phyloP scores from a whole-genome alignment of 2,888 invertebrate species.

The Polylopha cassiicola region DNA sequence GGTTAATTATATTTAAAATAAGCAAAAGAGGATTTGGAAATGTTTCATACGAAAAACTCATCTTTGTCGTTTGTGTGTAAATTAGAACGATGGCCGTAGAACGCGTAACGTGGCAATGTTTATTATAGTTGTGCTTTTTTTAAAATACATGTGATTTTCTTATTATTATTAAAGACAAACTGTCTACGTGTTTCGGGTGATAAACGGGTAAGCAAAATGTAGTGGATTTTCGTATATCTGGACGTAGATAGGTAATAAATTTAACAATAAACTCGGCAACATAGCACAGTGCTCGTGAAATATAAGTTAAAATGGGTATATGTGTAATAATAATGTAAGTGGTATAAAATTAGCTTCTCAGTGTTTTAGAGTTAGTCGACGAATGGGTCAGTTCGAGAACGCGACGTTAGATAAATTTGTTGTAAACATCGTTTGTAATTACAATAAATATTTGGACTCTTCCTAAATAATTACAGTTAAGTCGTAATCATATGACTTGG shows the following conservation, averaged over 20 bases:
- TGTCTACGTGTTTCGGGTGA: conserved; percentile 59
- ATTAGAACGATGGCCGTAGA: too few relatives aligned
- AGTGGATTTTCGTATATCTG: conserved; percentile 51
- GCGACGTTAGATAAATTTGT: conserved; percentile 70
- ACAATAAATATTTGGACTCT: too few relatives aligned
- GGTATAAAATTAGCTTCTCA: conserved; percentile 72
- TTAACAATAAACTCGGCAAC: conserved; percentile 61
- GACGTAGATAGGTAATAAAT: conserved; percentile 68
- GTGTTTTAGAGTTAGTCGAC: conserved; percentile 78
- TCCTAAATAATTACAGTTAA: too few relatives aligned
- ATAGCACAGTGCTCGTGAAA: conserved; percentile 62
- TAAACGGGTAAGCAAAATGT: conserved; percentile 66
- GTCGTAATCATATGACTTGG: too few relatives aligned
- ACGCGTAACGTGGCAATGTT: too few relatives aligned
- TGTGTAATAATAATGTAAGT: conserved; percentile 50
- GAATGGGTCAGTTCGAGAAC: conserved; percentile 70
- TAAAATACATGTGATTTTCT: conserved; percentile 15
- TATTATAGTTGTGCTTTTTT: conserved; percentile 8
- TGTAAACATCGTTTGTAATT: conserved; percentile 31
- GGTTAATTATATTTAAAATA: too few relatives aligned
- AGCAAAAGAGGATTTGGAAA: too few relatives aligned
- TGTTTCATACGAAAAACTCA: too few relatives aligned
- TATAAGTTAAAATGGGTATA: conserved; percentile 52
- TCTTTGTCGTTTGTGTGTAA: too few relatives aligned
- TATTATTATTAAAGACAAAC: conserved; percentile 21